Base-by-base conservation (phyloP, 2,113 vertebrate genomes). In the Myrmecophaga tridactyla region DNA sequence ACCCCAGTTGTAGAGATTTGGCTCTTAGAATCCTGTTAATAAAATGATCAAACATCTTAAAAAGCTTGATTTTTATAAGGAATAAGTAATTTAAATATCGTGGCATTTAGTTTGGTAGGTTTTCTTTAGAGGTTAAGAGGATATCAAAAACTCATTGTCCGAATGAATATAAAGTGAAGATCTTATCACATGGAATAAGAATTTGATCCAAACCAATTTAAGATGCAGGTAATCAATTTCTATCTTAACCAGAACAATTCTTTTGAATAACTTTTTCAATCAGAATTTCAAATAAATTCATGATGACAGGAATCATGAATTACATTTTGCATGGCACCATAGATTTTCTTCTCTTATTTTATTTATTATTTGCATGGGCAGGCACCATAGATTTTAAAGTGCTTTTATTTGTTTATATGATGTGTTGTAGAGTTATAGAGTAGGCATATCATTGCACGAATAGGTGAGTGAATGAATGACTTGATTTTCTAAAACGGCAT, bases 81-180 rank as follows among this genome's bases (percentile, higher is more conserved):
- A 7, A 34, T 76, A 90, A 83, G 17, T 72, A 70, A 92, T 96
- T 96, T 92, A 53, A 58, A 78, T 90, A 48, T 84, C 56, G 85
- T 94, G 51, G 34, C 48, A 25, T 83, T 92, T 90, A 90, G 27
- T 41, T 80, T 89, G 41, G n/a, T 86, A 75, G 31, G 27, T 20
- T 58, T 80, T 76, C 41, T 20, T 80, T 83, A 92, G 63, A 86
- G 78, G 65, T 67, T 94, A 70, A 94, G 10, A 85, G 85, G 14
- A 96, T 63, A 85, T 65, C 58, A 83, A 81, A 80, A 96, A 92
- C 86, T 60, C 63, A 36, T 85, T 92, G 4, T 83, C 89, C 94
- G 31, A 53, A 94, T 95, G 31, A 60, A 94, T 87, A 77, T 93
- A 89, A 93, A 48, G 86, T n/a, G n/a, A n/a, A n/a, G n/a, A n/a